Conservation (phyloP, 2,888 invertebrate genomes). For the Ichneumoninae sp. region DNA sequence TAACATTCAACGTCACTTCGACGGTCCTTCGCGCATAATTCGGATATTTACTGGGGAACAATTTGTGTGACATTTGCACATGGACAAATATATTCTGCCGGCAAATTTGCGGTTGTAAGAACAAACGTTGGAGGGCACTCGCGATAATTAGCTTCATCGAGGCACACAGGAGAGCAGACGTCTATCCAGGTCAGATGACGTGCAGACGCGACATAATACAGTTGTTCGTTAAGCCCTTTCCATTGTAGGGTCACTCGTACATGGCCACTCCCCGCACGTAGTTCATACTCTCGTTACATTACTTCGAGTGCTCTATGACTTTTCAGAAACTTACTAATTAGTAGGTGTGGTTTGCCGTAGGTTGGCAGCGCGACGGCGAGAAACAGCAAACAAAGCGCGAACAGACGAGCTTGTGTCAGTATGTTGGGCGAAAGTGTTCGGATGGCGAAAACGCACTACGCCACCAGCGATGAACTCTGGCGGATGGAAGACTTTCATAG, state of each 20-base stretch:
- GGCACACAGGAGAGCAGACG: background rate
- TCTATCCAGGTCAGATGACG: slow-evolving; percentile 13
- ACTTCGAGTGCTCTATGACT: slow-evolving; percentile 51
- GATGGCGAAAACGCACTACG: background rate
- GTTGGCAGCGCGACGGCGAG: slow-evolving; percentile 3
- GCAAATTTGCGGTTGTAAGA: background rate
- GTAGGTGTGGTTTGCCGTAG: slow-evolving; percentile 41
- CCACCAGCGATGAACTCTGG: background rate
- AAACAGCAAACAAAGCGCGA: background rate
- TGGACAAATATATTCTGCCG: background rate
- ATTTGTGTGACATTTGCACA: background rate
- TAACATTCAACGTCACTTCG: background rate
- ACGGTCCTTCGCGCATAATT: background rate
- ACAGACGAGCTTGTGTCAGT: slow-evolving; percentile 10
- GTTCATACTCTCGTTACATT: slow-evolving; percentile 42
- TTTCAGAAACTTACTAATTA: slow-evolving; percentile 55
- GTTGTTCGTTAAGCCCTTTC: slow-evolving; percentile 17
- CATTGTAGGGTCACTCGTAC: slow-evolving; percentile 15
- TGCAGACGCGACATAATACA: slow-evolving; percentile 14
- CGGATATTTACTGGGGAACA: background rate
- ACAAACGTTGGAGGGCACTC: slow-evolving; percentile 1
- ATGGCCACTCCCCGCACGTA: slow-evolving; percentile 31
- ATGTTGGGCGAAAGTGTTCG: background rate
- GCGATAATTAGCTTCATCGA: slow-evolving; percentile 32
- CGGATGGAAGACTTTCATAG: background rate